Evolutionary conservation across 2,888 invertebrate species (phyloP).

Genomic region (Trachelus stipa): DNA sequence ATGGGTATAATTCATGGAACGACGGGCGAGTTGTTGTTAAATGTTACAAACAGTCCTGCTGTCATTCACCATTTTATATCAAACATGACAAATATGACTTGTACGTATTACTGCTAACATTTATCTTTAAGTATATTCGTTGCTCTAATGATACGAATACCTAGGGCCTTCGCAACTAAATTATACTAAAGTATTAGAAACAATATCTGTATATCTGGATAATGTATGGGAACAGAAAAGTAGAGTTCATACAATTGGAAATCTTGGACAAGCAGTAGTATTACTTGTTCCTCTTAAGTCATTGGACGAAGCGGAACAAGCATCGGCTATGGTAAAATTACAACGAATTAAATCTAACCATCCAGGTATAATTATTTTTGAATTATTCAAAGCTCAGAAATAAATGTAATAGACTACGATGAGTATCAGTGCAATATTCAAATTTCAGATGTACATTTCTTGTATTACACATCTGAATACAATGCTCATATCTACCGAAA

Average conservation of each 20-base stretch:
- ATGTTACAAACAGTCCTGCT: constrained; percentile 71
- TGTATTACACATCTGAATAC: constrained; percentile 45
- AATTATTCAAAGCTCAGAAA: not conserved
- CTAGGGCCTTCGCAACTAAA: constrained; percentile 49
- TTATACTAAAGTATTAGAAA: constrained; percentile 37
- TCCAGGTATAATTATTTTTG: constrained; percentile 42
- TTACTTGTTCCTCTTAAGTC: constrained; percentile 41
- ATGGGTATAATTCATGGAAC: constrained; percentile 75
- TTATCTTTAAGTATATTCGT: not conserved
- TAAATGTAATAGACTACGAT: not conserved
- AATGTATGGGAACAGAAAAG: constrained; percentile 38
- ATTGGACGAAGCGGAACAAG: constrained; percentile 33
- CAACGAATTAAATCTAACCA: constrained; percentile 41
- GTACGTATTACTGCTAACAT: constrained; percentile 32
- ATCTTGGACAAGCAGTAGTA: constrained; percentile 49
- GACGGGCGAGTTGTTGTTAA: constrained; percentile 73
- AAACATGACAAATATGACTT: constrained; percentile 38
- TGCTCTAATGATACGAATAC: not conserved
- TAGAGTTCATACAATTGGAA: constrained; percentile 40
- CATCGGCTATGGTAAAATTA: constrained; percentile 34
- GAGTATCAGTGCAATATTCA: not conserved
- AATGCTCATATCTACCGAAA: constrained; percentile 38
- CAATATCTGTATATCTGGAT: constrained; percentile 39
- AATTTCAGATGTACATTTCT: constrained; percentile 47
- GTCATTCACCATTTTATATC: constrained; percentile 54